phyloP scores from a whole-genome alignment of 2,113 vertebrate species.

The Thermophis baileyi region DNA sequence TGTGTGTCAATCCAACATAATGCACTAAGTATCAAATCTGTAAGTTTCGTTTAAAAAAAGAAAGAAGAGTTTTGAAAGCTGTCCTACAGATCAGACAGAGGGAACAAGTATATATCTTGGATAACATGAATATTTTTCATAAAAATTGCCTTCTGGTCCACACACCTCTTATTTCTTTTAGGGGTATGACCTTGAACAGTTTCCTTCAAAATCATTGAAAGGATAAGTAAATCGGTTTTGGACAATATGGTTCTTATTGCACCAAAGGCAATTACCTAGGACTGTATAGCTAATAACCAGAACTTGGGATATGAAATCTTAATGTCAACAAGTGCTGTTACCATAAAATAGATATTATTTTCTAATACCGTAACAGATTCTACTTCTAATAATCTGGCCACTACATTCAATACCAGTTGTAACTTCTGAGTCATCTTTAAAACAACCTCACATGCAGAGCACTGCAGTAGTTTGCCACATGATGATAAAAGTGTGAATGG shows the following conservation, averaged over 20 bases:
- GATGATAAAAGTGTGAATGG: neutral
- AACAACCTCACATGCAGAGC: neutral
- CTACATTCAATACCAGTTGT: neutral
- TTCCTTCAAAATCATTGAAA: neutral
- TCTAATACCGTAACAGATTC: neutral
- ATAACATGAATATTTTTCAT: neutral
- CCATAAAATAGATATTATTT: neutral
- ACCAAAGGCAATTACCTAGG: neutral
- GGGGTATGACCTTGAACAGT: neutral
- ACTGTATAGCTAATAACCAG: neutral
- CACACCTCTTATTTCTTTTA: neutral
- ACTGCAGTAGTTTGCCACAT: neutral
- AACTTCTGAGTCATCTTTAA: neutral
- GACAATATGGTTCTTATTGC: neutral
- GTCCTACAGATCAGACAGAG: neutral
- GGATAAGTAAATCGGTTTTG: neutral
- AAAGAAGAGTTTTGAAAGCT: neutral
- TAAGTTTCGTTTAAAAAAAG: neutral
- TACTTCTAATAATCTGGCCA: neutral
- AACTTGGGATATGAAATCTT: neutral
- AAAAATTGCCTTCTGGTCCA: neutral
- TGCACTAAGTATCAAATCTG: neutral
- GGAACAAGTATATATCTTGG: neutral
- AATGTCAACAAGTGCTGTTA: too few relatives aligned
- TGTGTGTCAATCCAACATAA: neutral